Base-by-base conservation (phyloP, 2,113 vertebrate species). In the Glareola pratincola region DNA sequence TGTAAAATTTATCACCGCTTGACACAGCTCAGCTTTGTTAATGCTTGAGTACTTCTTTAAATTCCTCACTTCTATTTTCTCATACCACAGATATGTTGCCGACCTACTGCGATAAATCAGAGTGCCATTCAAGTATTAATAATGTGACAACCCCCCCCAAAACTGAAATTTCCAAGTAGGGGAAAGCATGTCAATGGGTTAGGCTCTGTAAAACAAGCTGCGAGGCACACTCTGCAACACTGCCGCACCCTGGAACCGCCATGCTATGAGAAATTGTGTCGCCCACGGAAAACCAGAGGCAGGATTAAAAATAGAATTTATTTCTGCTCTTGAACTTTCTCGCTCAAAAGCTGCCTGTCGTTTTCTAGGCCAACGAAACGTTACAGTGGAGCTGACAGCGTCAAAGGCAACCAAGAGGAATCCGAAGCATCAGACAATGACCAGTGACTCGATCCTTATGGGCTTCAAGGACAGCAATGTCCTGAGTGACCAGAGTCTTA, bases 231-330 rank as follows among this genome's bases (percentile, higher is more conserved):
- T 77, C n/a, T 8, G 88, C 57, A 71, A 50, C 50, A 37, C 72
- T 17, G 22, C 71, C 1, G 2, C 88, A 45, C 72, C 69, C 72
- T 50, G 51, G 57, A 89, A 62, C 64, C 3, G 24, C 91, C 43
- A 12, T 6, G 7, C 64, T 43, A 30, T 24, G 64, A 89, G 89
- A 72, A 93, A 89, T 21, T 22, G 68, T n/a, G 19, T 72, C 18
- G 22, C 80, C 66, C 83, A 75, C 0, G 0, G 64, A 95, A 90
- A 90, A 94, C 50, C 76, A 87, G 86, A 83, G 53, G 57, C 71
- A 85, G 83, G n/a, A 87, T 64, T 97, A 93, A 97, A 97, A 95
- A 92, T 89, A 95, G 85, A 78, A 64, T 64, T 71, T 64, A 41
- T 92, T 95, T 91, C 88, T 95, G 86, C 80, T 75, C 86, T 68